Base-by-base conservation (phyloP, 1,140 invertebrate species). In the Drosophila tropicalis region DNA sequence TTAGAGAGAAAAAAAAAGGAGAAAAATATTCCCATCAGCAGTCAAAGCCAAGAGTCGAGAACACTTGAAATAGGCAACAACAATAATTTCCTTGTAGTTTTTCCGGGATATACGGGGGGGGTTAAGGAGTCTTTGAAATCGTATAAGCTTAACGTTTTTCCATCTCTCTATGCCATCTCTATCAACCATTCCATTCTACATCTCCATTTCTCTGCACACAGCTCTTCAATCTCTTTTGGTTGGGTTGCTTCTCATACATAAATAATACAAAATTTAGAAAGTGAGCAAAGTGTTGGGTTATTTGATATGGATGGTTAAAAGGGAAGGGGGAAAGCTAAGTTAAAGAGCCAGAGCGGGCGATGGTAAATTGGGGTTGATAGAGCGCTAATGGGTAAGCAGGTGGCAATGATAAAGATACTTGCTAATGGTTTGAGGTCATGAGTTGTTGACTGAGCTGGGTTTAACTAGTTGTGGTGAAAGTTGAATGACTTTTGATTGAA, bases 221-320 rank as follows among this genome's bases (percentile, higher is more conserved):
- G 32, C 71, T 47, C 39, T 19, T 19, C 9, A 34, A 15, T 58
- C 57, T 58, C n/a, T 39, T 13, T 55, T 44, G 9, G 15, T 32
- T 22, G 29, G 32, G 29, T 34, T 22, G 39, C 2, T 55, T 44
- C 74, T 70, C 75, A 77, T 77, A 68, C 74, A 77, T 77, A 77
- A 77, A 77, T 77, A 77, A 77, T 77, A 77, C 12, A 70, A 70
- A 67, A 61, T 51, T 51, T 51, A 51, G 44, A 51, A 76, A 77
- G 74, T 77, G 75, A 77, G 74, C 75, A 77, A 77, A 62, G 75
- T 73, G 74, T 77, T 74, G 63, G 73, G 72, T 76, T 70, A 76
- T 60, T 62, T 70, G 74, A 77, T 70, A 66, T 76, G 22, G 64
- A 58, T 25, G 22, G 6, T 4, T 7, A 17, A 51, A 47, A 65